Base-by-base conservation (phyloP, 2,888 invertebrate species). In the Rhaphigaster nebulosa region DNA sequence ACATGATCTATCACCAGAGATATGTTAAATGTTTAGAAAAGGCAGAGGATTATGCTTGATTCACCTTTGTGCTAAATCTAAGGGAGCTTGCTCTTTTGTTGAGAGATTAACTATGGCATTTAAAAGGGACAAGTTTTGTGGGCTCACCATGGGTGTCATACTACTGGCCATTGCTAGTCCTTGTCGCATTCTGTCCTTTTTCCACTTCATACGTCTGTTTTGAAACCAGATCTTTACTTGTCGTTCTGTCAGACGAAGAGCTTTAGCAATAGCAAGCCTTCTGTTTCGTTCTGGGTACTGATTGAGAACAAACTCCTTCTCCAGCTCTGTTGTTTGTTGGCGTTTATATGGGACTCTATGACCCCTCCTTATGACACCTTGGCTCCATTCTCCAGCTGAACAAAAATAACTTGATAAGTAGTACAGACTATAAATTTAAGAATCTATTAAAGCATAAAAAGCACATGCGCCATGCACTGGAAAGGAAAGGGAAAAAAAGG, bases 191-290 rank as follows among this genome's bases (percentile, higher is more conserved):
- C 91, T 88, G 89, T 92, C 92, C 90, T 91, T 92, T 92, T 92
- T 93, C 92, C 92, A 92, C 76, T 93, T 93, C 92, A 92, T 92
- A 52, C 93, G 92, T 80, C 93, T 91, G 91, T 93, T 93, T 89
- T 93, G 93, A 91, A 93, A 93, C 93, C 93, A 93, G 84, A 93
- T 92, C 90, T 92, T 93, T 23, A 93, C 92, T 89, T 92, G 92
- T n/a, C 92, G 90, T 87, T 92, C 92, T 38, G 92, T 92, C 23
- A 92, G 91, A 52, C 92, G 91, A 38, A 92, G 90, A 0, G 92
- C 91, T 90, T 92, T 92, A 29, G 92, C 92, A 50, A 92, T 92
- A 50, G 92, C 92, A 89, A 92, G 87, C 70, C 92, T 90, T 84
- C 92, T 87, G 26, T 91, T 90, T 54, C 92, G 90, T 89, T 92